A percentile compares a stretch with the other conserved stretches of the same genome.
These are phyloP conservation scores for Tridacna crocea DNA, from an alignment of 2,888 invertebrate genomes.

Conservation along the genomic window DNA sequence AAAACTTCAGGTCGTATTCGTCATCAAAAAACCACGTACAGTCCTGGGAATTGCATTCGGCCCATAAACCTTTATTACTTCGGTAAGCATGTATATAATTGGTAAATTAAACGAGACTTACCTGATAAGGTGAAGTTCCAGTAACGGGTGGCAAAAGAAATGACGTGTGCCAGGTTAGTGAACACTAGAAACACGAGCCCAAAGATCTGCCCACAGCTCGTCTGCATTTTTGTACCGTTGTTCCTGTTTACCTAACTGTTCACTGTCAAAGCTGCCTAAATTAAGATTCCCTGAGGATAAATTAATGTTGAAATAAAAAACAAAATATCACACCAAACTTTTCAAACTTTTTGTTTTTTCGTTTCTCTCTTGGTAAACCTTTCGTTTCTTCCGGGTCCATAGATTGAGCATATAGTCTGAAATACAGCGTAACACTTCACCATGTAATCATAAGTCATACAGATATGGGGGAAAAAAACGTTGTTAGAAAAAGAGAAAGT, in stretches of 20 bases:
- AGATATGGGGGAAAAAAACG: too few relatives aligned
- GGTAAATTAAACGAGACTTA: too few relatives aligned
- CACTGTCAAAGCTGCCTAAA: background rate
- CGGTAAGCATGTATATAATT: background rate
- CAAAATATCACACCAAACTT: background rate
- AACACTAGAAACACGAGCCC: slow-evolving; percentile 71
- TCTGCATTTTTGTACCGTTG: slow-evolving; percentile 42
- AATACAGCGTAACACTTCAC: too few relatives aligned
- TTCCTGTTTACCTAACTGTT: background rate
- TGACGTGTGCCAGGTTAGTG: slow-evolving; percentile 73
- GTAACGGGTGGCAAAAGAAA: slow-evolving; percentile 70
- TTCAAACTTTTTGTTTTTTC: too few relatives aligned
- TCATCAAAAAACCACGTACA: slow-evolving; percentile 71
- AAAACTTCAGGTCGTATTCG: slow-evolving; percentile 31
- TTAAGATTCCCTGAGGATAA: background rate
- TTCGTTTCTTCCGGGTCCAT: background rate
- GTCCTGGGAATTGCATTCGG: slow-evolving; percentile 55
- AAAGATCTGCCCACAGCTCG: slow-evolving; percentile 69
- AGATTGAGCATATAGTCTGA: too few relatives aligned
- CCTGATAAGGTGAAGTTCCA: too few relatives aligned
- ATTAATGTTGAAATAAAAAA: background rate
- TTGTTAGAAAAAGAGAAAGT: too few relatives aligned
- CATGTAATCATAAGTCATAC: too few relatives aligned
- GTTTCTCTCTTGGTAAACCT: background rate
- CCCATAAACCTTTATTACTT: slow-evolving; percentile 69